Evolutionary conservation across 2,797 vertebrate genomes (phyloP), one percentile per base, ranked within the genome.

Genomic region (Pristis pectinata): DNA sequence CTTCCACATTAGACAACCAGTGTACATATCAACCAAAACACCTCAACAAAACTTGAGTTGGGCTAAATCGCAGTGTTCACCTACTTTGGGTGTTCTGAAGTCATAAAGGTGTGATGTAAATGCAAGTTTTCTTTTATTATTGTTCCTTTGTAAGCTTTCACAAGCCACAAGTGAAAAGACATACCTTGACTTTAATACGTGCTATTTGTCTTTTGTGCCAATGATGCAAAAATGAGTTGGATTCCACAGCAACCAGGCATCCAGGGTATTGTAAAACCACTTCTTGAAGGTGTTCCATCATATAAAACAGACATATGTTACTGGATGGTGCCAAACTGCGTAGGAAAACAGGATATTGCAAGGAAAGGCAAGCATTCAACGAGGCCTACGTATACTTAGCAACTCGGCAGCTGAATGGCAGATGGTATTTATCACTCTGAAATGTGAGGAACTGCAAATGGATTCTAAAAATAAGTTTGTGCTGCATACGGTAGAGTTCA

Each of bases 361-460:
- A 91, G 87, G 34, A 37, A 37, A 89, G 85, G 17, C 61, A 91
- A 37, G 56, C 34, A 41, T 91, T 91, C 87, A 91, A 19, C 19
- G 17, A 89, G 34, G 11, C 11, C 53, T 15, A 61, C 85, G 59
- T 56, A 91, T 64, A 91, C 59, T 91, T 91, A 91, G 59, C 87
- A 91, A 64, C 56, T 59, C 27, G n/a, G 59, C 87, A 41, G 87
- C 61, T 91, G 59, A 91, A 91, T 91, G n/a, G n/a, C 87, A 91
- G 56, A 37, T 91, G 87, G 87, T n/a, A 91, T 91, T 91, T n/a
- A 91, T 64, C 15, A 89, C 59, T 91, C n/a, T 91, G 59, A 91
- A 37, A 9, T n/a, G 53, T 59, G 56, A 87, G 56, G n/a, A n/a
- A 37, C 17, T 91, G n/a, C 87, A 64, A 89, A 22, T 24, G 34